Evolutionary conservation across 2,888 invertebrate genomes (phyloP).

Genomic region (Halictus ligatus): DNA sequence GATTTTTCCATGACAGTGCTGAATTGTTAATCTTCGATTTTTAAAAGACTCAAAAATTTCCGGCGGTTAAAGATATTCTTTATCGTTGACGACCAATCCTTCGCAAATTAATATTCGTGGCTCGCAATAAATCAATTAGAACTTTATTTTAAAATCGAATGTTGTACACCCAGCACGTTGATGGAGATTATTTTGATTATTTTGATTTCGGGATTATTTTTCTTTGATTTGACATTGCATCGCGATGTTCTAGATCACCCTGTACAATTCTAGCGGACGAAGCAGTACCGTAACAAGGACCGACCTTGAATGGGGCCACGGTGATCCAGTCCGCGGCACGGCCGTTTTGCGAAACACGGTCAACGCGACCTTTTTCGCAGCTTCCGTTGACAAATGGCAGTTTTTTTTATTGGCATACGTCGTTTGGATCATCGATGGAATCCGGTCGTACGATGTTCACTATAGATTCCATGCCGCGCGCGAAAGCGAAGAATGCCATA

Average conservation of each 20-base stretch:
- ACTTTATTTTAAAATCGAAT: no score
- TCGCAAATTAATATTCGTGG: no score
- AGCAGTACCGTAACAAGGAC: constrained; percentile 53
- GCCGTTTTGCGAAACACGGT: constrained; percentile 19
- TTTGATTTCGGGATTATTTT: no score
- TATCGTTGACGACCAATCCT: no score
- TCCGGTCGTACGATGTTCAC: not conserved
- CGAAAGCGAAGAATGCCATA: not conserved
- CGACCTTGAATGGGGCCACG: constrained; percentile 60
- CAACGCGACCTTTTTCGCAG: not conserved
- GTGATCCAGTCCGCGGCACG: constrained; percentile 24
- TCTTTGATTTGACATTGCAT: not conserved
- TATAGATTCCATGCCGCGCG: not conserved
- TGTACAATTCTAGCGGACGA: not conserved
- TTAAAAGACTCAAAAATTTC: no score
- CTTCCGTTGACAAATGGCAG: constrained; percentile 6
- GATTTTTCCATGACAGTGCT: no score
- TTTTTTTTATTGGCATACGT: not conserved
- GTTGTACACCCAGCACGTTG: no score
- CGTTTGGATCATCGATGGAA: not conserved
- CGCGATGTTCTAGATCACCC: not conserved
- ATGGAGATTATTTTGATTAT: no score
- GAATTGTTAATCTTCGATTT: no score
- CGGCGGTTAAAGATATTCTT: no score
- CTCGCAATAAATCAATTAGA: no score